phyloP scores from a whole-genome alignment of 2,888 invertebrate genomes.

The Aspidiotus destructor region DNA sequence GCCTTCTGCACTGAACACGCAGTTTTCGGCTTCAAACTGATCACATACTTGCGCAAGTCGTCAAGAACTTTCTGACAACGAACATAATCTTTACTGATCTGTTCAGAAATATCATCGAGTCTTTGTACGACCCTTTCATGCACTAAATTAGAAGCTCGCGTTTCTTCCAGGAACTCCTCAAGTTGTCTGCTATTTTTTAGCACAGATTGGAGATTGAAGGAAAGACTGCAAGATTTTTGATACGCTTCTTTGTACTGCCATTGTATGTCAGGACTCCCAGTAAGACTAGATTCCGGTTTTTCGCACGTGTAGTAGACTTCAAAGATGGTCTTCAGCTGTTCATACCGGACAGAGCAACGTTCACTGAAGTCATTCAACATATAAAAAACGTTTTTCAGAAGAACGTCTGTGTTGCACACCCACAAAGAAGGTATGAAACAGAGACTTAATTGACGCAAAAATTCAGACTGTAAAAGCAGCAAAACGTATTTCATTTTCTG shows the following conservation, averaged over 20 bases:
- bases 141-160: not conserved
- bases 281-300: not conserved
- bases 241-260: slow-evolving; percentile 25
- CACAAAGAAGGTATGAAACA: slow-evolving; percentile 11
- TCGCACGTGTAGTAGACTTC: slow-evolving; percentile 15
- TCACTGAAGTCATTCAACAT: not conserved
- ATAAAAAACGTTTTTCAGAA: not conserved
- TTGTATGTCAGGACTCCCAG: not conserved
- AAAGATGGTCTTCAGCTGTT: slow-evolving; percentile 12
- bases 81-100: slow-evolving; percentile 5
- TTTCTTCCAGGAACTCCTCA: slow-evolving; percentile 15
- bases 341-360: not conserved
- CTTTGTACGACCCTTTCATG: not conserved
- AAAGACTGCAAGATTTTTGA: slow-evolving; percentile 17
- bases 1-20: too few species aligned
- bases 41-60: slow-evolving; percentile 19
- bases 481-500: slow-evolving; percentile 29
- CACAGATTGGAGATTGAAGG: slow-evolving; percentile 19
- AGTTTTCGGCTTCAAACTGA: slow-evolving; percentile 4
- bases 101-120: not conserved
- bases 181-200: slow-evolving; percentile 14
- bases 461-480: slow-evolving; percentile 25
- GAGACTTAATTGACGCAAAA: slow-evolving; percentile 17
- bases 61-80: slow-evolving; percentile 5
- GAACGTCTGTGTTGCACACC: not conserved